Evolutionary conservation across 1,140 invertebrate genomes (phyloP).

Genomic region (Saxidomus purpurata): DNA sequence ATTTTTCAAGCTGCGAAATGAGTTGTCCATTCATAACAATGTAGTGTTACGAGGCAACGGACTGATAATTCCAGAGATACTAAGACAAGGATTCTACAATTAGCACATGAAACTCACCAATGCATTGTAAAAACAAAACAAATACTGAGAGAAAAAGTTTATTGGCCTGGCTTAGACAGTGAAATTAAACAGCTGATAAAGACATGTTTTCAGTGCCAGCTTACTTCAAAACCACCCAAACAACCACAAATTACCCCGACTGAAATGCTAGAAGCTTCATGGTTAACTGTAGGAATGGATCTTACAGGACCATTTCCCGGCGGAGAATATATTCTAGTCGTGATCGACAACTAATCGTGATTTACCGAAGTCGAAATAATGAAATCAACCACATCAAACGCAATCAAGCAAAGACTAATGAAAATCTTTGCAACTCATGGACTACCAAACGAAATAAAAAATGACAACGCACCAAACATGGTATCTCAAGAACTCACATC

Average conservation of each 20-base stretch:
- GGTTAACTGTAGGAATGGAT: constrained; percentile 67
- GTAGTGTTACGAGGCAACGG: not conserved
- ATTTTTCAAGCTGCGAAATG: constrained; percentile 23
- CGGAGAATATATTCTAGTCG: constrained; percentile 55
- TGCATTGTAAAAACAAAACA: constrained; percentile 47
- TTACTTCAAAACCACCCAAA: not conserved
- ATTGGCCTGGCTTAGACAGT: constrained; percentile 56
- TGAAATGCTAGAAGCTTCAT: constrained; percentile 55
- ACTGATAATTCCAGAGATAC: not conserved
- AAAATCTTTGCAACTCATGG: constrained; percentile 28
- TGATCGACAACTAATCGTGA: constrained; percentile 66
- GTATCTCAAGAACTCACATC: constrained; percentile 32
- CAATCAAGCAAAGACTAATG: not conserved
- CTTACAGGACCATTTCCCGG: constrained; percentile 66
- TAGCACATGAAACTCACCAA: constrained; percentile 6
- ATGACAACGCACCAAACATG: constrained; percentile 6
- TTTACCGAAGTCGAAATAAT: constrained; percentile 35
- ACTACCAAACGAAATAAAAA: constrained; percentile 27
- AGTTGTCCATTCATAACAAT: not conserved
- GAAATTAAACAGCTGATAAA: constrained; percentile 35
- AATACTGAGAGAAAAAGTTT: constrained; percentile 25
- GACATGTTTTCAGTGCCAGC: constrained; percentile 50
- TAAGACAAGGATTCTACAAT: not conserved
- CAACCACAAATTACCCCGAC: constrained; percentile 46
- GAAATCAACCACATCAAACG: not conserved